A percentile compares a stretch with the other conserved stretches of the same genome.
Evolutionary conservation across 2,113 vertebrate species (phyloP).

Genomic region (Tretioscincus oriximinensis): DNA sequence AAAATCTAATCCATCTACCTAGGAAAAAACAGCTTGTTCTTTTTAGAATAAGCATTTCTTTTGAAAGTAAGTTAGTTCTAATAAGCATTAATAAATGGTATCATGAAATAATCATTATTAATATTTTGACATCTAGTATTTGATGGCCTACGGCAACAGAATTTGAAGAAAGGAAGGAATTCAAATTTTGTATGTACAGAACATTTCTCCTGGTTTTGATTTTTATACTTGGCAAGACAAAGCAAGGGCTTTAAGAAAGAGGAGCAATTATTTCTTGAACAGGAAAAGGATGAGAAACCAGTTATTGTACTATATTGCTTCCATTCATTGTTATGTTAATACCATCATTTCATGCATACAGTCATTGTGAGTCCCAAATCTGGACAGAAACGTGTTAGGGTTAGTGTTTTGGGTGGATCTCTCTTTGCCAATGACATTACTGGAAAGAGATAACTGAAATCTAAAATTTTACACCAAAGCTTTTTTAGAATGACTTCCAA

Average conservation of each 20-base stretch:
- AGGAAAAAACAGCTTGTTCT: neutral
- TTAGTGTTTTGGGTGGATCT: too few relatives aligned
- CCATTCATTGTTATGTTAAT: neutral
- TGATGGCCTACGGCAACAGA: neutral
- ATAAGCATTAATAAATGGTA: neutral
- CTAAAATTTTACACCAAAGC: neutral
- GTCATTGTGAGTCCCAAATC: neutral
- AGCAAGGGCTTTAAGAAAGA: neutral
- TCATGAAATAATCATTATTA: neutral
- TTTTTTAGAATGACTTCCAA: neutral
- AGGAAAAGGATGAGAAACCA: neutral
- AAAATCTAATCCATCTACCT: neutral
- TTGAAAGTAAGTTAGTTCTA: neutral
- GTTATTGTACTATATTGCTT: neutral
- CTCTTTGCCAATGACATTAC: too few relatives aligned
- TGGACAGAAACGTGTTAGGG: neutral
- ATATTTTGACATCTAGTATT: neutral
- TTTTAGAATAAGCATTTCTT: neutral
- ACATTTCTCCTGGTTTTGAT: neutral
- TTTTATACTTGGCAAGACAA: neutral
- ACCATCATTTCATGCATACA: neutral
- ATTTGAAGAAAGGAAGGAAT: neutral
- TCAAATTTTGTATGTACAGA: neutral
- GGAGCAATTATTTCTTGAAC: slow-evolving; percentile 5
- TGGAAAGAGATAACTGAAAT: neutral